Evolutionary conservation across 2,888 invertebrate genomes (phyloP), one percentile per base, ranked within the genome.

Genomic region (Melanchra persicariae): DNA sequence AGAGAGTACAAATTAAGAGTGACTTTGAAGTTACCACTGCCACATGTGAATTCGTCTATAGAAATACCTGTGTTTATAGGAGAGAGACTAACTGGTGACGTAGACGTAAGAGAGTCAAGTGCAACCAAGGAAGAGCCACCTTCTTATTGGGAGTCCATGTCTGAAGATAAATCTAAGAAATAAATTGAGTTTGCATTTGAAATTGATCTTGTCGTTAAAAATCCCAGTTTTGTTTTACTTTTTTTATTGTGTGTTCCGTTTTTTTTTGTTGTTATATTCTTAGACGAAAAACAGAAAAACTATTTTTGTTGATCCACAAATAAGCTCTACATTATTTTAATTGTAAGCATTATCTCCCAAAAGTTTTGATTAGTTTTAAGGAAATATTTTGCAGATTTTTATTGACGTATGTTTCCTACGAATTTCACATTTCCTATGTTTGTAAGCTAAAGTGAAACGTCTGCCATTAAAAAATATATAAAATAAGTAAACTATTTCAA

Each of bases 31-130:
- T 15, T 82, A 15, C 81, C 83, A 12, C 10, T 70, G 0, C 83
- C 79, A 9, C 59, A 81, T 54, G 15, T 61, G 34, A 81, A 83
- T 70, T 67, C 66, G 2, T 75, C 51, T 17, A 17, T 76, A 22
- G 67, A 79, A 30, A 45, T 82, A 17, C 75, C 80, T 8, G 55
- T 81, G 2, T 80, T 70, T 61, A 57, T 83, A 22, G 81, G 83
- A 19, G 83, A 82, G 37, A 65, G 40, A 19, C 15, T 40, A n/a
- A 24, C 34, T 17, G 8, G 3, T 12, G 47, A 49, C 40, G 22
- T 10, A 4, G 54, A 63, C 34, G 1, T 1, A 5, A 47, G 19
- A 8, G 47, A 26, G 9, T 22, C 8, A 24, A 47, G 1, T 22
- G 22, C 12, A 1, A 30, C 34, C 7, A 22, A 57, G 5, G 26